Conservation (phyloP, 2,888 invertebrate genomes). For the Deilephila porcellus region DNA sequence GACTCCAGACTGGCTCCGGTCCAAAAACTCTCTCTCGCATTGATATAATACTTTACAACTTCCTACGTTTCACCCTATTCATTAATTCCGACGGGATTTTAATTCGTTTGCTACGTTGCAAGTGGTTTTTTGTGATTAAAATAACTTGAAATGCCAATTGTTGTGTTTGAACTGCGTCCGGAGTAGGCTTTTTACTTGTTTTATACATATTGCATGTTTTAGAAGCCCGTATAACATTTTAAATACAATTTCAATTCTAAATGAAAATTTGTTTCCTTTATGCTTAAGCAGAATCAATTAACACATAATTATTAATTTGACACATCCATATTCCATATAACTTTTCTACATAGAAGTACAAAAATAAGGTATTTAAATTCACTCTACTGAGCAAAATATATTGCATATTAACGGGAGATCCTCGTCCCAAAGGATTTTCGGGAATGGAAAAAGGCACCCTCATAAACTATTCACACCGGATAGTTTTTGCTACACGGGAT, state of each 20-base stretch:
- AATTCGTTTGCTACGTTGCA: slow-evolving; percentile 13
- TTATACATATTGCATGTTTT: neutral
- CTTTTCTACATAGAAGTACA: neutral
- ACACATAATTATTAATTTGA: neutral
- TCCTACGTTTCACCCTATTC: slow-evolving; percentile 34
- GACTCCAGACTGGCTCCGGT: slow-evolving; percentile 38
- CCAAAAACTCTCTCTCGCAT: slow-evolving; percentile 38
- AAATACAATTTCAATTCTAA: neutral
- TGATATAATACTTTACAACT: slow-evolving; percentile 39
- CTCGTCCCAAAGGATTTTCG: slow-evolving; percentile 8
- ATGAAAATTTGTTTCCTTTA: no score
- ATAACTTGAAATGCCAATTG: slow-evolving; percentile 12
- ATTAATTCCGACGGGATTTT: slow-evolving; percentile 33
- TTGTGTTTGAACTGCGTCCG: neutral
- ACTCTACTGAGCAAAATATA: slow-evolving; percentile 16
- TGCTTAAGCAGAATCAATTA: no score
- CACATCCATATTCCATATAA: neutral
- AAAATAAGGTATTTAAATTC: slow-evolving; percentile 15
- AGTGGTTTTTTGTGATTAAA: slow-evolving; percentile 23
- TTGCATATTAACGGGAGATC: slow-evolving; percentile 11
- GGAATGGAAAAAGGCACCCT: slow-evolving; percentile 23
- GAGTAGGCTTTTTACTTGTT: neutral
- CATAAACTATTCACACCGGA: slow-evolving; percentile 24
- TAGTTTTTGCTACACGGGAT: slow-evolving; percentile 13
- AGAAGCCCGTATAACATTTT: neutral